Percentiles rank a stretch among this genome's conserved stretches.
Evolutionary conservation across 2,113 vertebrate genomes (phyloP).

Genomic region (Chaenocephalus aceratus): DNA sequence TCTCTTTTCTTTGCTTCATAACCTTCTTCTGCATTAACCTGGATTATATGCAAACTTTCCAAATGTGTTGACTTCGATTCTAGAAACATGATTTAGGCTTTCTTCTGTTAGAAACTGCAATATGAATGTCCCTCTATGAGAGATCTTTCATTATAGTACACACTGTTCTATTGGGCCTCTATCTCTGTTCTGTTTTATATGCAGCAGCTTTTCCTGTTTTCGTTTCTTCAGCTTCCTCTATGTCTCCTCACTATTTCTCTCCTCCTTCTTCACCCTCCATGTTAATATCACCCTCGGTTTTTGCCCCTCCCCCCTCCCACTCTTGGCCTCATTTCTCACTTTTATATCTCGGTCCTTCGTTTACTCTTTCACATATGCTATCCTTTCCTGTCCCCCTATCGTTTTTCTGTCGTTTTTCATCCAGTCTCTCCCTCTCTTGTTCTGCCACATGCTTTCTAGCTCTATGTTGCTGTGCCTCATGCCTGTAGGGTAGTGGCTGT

Average conservation of each 20-base stretch:
- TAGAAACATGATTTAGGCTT: background rate
- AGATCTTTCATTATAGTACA: background rate
- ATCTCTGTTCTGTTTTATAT: conserved; percentile 13
- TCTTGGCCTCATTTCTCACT: conserved; percentile 62
- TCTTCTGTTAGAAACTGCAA: background rate
- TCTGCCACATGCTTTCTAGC: conserved; percentile 48
- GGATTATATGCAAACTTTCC: background rate
- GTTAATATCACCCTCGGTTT: conserved; percentile 41
- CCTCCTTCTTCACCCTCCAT: conserved; percentile 25
- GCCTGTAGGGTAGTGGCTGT: conserved; percentile 68
- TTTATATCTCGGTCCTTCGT: conserved; percentile 39
- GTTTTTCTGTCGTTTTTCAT: conserved; percentile 16
- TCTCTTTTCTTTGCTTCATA: background rate
- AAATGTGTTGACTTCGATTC: background rate
- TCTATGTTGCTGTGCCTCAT: conserved; percentile 32
- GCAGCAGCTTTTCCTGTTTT: background rate
- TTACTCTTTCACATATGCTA: conserved; percentile 37
- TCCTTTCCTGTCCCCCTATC: conserved; percentile 28
- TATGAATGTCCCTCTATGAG: background rate
- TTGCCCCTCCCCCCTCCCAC: conserved; percentile 52
- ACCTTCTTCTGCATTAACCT: background rate
- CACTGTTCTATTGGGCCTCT: background rate
- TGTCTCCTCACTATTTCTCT: conserved; percentile 11
- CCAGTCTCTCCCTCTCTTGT: conserved; percentile 9
- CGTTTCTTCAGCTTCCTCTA: conserved; percentile 22